Conservation (phyloP, 2,113 vertebrate genomes). For the Tupaia tana region DNA sequence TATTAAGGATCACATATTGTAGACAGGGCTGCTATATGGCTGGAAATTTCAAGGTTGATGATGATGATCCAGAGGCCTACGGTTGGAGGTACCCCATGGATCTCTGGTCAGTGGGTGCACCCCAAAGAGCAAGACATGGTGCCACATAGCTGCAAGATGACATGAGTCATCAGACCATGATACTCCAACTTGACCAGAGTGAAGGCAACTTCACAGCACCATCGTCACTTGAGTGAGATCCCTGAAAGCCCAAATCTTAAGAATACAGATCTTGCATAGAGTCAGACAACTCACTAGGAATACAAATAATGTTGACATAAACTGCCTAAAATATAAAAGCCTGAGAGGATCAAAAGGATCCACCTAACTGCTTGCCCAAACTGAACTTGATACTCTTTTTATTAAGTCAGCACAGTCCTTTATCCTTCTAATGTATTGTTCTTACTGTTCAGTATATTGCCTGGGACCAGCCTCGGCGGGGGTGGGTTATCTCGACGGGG, state of each 20-base stretch:
- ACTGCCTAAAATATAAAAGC: not conserved
- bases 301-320: constrained; percentile 14
- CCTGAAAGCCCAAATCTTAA: not conserved
- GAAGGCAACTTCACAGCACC: not conserved
- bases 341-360: not conserved
- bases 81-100: not conserved
- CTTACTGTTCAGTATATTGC: not conserved
- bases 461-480: no score
- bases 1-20: not conserved
- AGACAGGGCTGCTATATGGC: not conserved
- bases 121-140: not conserved
- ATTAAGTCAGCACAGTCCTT: not conserved
- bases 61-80: not conserved
- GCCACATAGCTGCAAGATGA: not conserved
- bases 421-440: not conserved
- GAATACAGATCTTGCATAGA: not conserved
- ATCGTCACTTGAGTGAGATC: not conserved
- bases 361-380: not conserved
- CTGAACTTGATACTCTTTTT: not conserved
- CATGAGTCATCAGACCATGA: not conserved
- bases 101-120: not conserved
- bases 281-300: not conserved
- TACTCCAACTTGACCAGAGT: not conserved
- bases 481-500: no score
- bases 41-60: not conserved